phyloP scores from a whole-genome alignment of 1,140 invertebrate genomes.

The Pogonognathellus flavescens region DNA sequence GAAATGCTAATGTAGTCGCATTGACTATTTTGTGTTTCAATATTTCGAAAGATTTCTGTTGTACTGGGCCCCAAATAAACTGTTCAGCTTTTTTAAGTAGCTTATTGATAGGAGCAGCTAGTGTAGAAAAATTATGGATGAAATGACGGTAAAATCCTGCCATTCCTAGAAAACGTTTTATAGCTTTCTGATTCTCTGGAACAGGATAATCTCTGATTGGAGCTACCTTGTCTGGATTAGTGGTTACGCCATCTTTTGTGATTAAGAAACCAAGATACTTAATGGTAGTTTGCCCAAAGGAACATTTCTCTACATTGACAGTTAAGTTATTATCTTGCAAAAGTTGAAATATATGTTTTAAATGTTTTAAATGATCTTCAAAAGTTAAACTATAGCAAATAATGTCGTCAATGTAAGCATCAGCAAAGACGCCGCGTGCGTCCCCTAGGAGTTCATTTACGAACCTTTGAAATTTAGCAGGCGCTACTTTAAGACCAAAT shows the following conservation, averaged over 20 bases:
- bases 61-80: conserved; percentile 66
- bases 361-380: conserved; percentile 55
- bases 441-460: conserved; percentile 68
- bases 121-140: conserved; percentile 68
- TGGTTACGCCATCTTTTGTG: conserved; percentile 67
- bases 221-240: conserved; percentile 69
- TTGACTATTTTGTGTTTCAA: neutral
- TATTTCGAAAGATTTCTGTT: neutral
- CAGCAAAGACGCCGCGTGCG: conserved; percentile 62
- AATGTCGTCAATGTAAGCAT: conserved; percentile 68
- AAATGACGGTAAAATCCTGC: conserved; percentile 72
- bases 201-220: conserved; percentile 68
- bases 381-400: conserved; percentile 60
- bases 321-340: conserved; percentile 60
- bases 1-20: neutral
- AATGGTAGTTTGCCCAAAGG: conserved; percentile 68
- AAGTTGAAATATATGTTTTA: conserved; percentile 53
- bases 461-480: conserved; percentile 70
- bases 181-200: conserved; percentile 69
- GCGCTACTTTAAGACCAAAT: conserved; percentile 71
- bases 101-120: conserved; percentile 59
- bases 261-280: conserved; percentile 70
- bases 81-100: conserved; percentile 67
- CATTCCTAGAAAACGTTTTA: conserved; percentile 71
- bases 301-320: conserved; percentile 68